Base-by-base conservation (phyloP, 2,797 vertebrate genomes). In the Fistularia commersonii region DNA sequence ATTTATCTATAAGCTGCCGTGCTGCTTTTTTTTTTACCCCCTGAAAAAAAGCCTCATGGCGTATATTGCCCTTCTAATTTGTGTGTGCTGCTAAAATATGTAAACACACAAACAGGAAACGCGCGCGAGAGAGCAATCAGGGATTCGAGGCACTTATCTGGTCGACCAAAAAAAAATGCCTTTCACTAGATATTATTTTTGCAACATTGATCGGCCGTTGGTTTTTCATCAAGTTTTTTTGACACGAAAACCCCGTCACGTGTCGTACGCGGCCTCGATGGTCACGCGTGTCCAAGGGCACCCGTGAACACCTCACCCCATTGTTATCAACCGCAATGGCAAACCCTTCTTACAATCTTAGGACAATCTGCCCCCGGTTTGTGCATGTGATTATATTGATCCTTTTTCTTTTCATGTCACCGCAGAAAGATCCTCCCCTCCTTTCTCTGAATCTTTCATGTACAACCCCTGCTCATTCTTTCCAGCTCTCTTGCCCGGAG, bases 321-420 rank as follows among this genome's bases (percentile, higher is more conserved):
- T 23, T 23, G 23, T 23, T 23, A 4, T 23, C 23, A 23, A 23
- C 23, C 23, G 4, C 23, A 23, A 2, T 23, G 23, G 23, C 23
- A 2, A 2, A 23, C 23, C 23, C 23, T 23, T 2, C 23, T 23
- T 23, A 23, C 23, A 23, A 23, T 23, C n/a, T n/a, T n/a, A 4
- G 23, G 4, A 23, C 23, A 23, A 23, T 23, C 23, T 23, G 23
- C 4, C 23, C 23, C 23, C 2, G 23, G 23, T 23, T 23, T 23
- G 23, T 23, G 23, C 23, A 41, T 43, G 31, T 61, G 42, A 46
- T 61, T 56, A 53, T 72, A 76, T 80, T 2, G 53, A 65, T 76
- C 53, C 67, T 53, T 48, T 47, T 57, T 71, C 35, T 54, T 50
- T 63, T 53, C 56, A 54, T 54, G 64, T 71, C 41, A 58, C 32